Evolutionary conservation across 2,113 vertebrate genomes (phyloP).

Genomic region (Zosterops borbonicus): DNA sequence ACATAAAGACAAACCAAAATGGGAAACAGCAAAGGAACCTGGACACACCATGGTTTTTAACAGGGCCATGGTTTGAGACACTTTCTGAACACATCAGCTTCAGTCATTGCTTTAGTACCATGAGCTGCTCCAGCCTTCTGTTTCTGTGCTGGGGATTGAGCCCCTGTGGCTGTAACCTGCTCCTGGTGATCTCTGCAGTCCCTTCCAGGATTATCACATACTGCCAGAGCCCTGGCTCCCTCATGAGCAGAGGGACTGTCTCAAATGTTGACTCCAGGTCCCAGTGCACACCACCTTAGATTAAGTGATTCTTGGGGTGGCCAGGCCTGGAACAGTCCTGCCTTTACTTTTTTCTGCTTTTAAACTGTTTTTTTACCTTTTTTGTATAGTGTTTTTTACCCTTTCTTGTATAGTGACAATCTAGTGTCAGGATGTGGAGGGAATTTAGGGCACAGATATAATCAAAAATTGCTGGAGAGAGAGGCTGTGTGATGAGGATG

Average conservation of each 20-base stretch:
- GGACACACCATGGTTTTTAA: not conserved
- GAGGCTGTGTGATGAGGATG: not conserved
- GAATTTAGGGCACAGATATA: not conserved
- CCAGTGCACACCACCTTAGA: not conserved
- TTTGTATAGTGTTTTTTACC: not conserved
- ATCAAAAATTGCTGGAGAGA: not conserved
- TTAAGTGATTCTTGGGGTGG: not conserved
- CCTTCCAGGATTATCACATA: not conserved
- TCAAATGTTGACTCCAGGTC: not conserved
- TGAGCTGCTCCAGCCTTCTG: not conserved
- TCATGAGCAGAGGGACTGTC: fast-evolving
- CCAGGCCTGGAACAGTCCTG: not conserved
- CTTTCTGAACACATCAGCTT: not conserved
- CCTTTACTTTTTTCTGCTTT: not conserved
- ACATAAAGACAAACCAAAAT: not conserved
- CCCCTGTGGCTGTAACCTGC: not conserved
- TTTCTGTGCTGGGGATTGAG: not conserved
- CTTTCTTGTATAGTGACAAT: not conserved
- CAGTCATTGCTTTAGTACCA: not conserved
- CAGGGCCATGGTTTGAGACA: too few species aligned
- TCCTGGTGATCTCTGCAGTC: not conserved
- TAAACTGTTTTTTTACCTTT: not conserved
- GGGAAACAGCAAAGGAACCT: not conserved
- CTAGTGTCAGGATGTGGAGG: not conserved
- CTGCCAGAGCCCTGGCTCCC: not conserved